Evolutionary conservation across 2,113 vertebrate genomes (phyloP).

Genomic region (Melanerpes aurifrons): DNA sequence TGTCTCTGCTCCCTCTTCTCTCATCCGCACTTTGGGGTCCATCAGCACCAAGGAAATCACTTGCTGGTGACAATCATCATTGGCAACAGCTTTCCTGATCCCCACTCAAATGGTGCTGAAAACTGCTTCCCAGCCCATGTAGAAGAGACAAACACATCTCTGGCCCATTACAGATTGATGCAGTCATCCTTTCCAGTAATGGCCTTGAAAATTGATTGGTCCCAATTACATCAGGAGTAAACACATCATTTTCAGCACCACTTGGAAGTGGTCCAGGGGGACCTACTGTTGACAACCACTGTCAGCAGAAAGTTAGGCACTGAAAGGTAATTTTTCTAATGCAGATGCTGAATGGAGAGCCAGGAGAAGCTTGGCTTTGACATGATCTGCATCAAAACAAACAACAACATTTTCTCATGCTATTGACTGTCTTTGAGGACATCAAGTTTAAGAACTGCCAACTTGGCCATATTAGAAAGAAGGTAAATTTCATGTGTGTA

Average conservation of each 20-base stretch:
- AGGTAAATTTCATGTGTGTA: neutral
- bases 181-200: slow-evolving; percentile 54
- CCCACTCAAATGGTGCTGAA: slow-evolving; percentile 40
- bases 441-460: neutral
- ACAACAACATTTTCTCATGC: neutral
- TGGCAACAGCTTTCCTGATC: slow-evolving; percentile 39
- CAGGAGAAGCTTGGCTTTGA: neutral
- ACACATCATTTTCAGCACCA: slow-evolving; percentile 63
- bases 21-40: slow-evolving; percentile 42
- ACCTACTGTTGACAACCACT: slow-evolving; percentile 46
- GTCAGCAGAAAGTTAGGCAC: slow-evolving; percentile 58
- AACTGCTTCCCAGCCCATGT: neutral
- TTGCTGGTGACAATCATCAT: slow-evolving; percentile 48
- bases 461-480: neutral
- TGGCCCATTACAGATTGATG: slow-evolving; percentile 55
- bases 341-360: neutral
- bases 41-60: slow-evolving; percentile 43
- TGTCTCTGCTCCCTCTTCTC: neutral
- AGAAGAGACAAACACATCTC: slow-evolving; percentile 48
- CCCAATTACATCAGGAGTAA: slow-evolving; percentile 62
- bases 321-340: slow-evolving; percentile 48
- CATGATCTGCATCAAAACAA: slow-evolving; percentile 15
- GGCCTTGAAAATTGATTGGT: slow-evolving; percentile 57
- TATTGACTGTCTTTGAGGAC: neutral
- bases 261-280: slow-evolving; percentile 45